A percentile compares a stretch with the other conserved stretches of the same genome.
phyloP scores from a whole-genome alignment of 2,113 vertebrate species.

The Phodopus roborovskii region DNA sequence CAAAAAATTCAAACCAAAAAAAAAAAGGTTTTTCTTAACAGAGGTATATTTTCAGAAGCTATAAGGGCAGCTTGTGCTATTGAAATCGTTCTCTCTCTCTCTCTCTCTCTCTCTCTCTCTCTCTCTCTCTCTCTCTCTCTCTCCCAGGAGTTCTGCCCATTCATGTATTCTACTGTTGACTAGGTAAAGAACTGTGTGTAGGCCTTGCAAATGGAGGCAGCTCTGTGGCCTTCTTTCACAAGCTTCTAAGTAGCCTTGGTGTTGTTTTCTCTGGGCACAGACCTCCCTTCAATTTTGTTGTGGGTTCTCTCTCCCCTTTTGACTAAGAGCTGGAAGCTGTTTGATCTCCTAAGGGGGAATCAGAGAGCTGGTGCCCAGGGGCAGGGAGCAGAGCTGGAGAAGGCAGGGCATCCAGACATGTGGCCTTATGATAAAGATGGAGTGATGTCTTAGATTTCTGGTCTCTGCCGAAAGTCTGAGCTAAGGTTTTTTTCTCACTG shows the following conservation, averaged over 20 bases:
- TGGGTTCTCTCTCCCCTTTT: not conserved
- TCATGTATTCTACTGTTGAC: constrained; percentile 77
- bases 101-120: not conserved
- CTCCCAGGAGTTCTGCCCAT: constrained; percentile 67
- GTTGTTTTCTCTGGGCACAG: constrained; percentile 29
- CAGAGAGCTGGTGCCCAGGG: not conserved
- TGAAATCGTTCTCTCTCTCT: constrained; percentile 72
- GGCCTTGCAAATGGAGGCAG: constrained; percentile 49
- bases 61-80: constrained; percentile 82
- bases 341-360: not conserved
- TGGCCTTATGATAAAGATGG: constrained; percentile 26
- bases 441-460: constrained; percentile 47
- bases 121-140: no score
- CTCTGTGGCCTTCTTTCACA: constrained; percentile 63
- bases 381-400: not conserved
- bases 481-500: constrained; percentile 71
- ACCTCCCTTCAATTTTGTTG: not conserved
- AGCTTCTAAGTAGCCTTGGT: constrained; percentile 35
- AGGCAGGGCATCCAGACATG: not conserved
- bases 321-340: not conserved
- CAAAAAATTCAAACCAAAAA: not conserved
- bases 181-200: constrained; percentile 63
- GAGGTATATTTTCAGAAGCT: constrained; percentile 83
- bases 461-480: constrained; percentile 76
- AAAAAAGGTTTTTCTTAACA: constrained; percentile 78